Conservation (phyloP, 2,113 vertebrate species). For the Catagonus wagneri region DNA sequence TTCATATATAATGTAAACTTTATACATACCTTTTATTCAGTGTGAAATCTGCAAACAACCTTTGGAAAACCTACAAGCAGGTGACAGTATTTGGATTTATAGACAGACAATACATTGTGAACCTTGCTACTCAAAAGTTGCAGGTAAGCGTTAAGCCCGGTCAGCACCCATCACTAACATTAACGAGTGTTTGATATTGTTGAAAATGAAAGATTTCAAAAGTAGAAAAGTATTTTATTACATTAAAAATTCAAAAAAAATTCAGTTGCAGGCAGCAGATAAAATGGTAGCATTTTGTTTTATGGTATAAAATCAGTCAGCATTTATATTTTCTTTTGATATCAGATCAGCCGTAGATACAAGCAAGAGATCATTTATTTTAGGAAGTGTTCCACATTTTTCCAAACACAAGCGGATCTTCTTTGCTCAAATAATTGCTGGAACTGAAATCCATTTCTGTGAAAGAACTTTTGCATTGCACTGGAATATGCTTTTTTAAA, state of each 20-base stretch:
- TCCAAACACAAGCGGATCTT: not conserved
- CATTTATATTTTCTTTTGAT: not conserved
- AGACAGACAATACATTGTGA: conserved; percentile 94
- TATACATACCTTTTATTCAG: conserved; percentile 83
- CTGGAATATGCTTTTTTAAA: not conserved
- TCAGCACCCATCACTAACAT: not conserved
- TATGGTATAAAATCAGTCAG: conserved; percentile 9
- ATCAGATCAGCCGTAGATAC: not conserved
- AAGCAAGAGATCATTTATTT: not conserved
- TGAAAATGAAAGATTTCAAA: conserved; percentile 16
- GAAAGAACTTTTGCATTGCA: not conserved
- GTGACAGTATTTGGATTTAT: conserved; percentile 97
- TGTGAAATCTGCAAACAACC: conserved; percentile 93
- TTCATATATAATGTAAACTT: conserved; percentile 3
- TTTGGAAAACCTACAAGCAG: conserved; percentile 94
- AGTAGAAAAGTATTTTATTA: not conserved
- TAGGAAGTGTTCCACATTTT: conserved; percentile 19
- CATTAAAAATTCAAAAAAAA: not conserved
- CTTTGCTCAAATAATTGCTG: conserved; percentile 28
- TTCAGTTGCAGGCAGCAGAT: not conserved
- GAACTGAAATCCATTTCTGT: conserved; percentile 26
- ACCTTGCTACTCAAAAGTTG: conserved; percentile 93
- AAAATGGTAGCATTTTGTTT: not conserved
- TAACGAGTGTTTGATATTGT: not conserved
- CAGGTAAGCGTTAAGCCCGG: conserved; percentile 88